These are phyloP conservation scores for Cyaniris semiargus DNA, from an alignment of 2,888 invertebrate species.

Conservation along the genomic window DNA sequence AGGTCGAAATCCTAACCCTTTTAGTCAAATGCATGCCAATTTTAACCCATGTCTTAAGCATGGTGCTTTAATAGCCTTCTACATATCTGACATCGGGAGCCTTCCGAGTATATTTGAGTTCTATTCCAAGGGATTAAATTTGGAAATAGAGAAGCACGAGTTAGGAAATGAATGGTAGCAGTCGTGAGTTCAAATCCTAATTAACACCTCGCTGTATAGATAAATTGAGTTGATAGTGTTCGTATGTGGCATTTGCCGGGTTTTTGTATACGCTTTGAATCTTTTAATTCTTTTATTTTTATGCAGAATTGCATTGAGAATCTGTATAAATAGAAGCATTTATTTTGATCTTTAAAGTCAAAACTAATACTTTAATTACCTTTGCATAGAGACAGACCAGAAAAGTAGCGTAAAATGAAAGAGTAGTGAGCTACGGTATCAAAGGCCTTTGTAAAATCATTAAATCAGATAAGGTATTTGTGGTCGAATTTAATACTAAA, in stretches of 20 bases:
- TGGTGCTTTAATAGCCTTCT: constrained; percentile 68
- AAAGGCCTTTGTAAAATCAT: background rate
- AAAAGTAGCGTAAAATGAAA: background rate
- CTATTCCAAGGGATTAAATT: constrained; percentile 45
- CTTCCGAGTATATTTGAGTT: constrained; percentile 42
- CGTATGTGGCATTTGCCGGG: constrained; percentile 56
- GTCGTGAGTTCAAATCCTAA: constrained; percentile 78
- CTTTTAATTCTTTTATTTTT: constrained; percentile 26
- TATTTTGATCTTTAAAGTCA: background rate
- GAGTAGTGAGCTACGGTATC: background rate
- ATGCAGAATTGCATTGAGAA: constrained; percentile 12
- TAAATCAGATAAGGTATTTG: background rate
- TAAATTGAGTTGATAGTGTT: constrained; percentile 73
- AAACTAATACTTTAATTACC: background rate
- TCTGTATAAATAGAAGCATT: background rate
- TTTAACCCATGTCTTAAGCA: constrained; percentile 71
- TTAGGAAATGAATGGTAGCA: constrained; percentile 56
- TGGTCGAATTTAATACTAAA: constrained; percentile 9
- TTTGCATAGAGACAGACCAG: background rate
- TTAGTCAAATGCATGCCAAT: constrained; percentile 67
- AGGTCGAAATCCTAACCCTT: constrained; percentile 58
- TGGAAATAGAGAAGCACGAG: constrained; percentile 35
- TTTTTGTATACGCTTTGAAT: constrained; percentile 44
- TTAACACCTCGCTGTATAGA: constrained; percentile 75
- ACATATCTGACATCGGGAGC: constrained; percentile 66